These are phyloP conservation scores for Odontamblyopus rebecca DNA, from an alignment of 2,797 vertebrate genomes.

Conservation along the genomic window DNA sequence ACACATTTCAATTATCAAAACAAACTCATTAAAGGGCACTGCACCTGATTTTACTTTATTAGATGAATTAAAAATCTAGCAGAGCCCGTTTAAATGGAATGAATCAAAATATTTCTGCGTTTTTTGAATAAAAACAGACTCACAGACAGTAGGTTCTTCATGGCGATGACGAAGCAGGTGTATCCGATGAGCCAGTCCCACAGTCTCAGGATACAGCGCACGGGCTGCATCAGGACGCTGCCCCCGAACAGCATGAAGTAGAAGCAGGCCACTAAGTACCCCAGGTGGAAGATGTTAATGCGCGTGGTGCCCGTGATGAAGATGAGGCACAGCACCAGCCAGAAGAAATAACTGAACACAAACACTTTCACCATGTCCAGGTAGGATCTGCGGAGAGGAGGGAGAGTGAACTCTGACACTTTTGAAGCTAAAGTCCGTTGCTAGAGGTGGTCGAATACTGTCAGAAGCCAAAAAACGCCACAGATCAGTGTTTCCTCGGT, in stretches of 20 bases:
- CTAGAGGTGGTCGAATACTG: too few relatives aligned
- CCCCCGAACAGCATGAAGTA: constrained; percentile 81
- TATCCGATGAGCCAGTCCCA: constrained; percentile 80
- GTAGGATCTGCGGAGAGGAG: constrained; percentile 65
- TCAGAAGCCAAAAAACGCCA: too few relatives aligned
- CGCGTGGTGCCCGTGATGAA: constrained; percentile 81
- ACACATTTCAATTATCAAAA: background rate
- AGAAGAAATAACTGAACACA: constrained; percentile 82
- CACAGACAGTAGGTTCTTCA: constrained; percentile 79
- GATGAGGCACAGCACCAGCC: constrained; percentile 83
- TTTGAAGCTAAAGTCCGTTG: too few relatives aligned
- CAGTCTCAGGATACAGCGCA: constrained; percentile 68
- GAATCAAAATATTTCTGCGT: too few relatives aligned
- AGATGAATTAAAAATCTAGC: too few relatives aligned
- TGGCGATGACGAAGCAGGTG: constrained; percentile 74
- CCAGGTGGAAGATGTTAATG: constrained; percentile 78
- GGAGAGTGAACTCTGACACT: background rate
- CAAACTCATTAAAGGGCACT: background rate
- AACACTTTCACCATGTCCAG: constrained; percentile 81
- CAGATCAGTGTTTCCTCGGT: too few relatives aligned
- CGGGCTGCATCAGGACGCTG: constrained; percentile 76
- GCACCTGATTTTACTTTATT: too few relatives aligned
- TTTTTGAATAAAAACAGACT: constrained; percentile 28
- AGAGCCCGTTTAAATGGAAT: too few relatives aligned
- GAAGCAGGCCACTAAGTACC: constrained; percentile 81